Base-by-base conservation (phyloP, 2,888 invertebrate species). In the Punctoribates punctum region DNA sequence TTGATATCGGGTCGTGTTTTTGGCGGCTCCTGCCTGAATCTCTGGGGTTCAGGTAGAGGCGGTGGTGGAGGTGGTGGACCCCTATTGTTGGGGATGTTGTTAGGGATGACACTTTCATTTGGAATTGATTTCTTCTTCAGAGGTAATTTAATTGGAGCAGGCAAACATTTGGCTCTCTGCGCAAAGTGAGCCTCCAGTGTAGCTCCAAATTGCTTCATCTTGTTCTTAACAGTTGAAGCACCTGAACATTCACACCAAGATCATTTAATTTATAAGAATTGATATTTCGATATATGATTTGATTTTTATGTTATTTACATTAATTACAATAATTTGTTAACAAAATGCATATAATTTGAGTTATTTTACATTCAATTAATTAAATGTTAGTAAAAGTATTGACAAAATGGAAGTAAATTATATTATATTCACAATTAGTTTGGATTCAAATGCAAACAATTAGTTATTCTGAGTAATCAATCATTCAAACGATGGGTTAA, bases 141-240 rank as follows among this genome's bases (percentile, higher is more conserved):
- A 6, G 76, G 76, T 27, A 76, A 48, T 48, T 73, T 73, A 13
- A 76, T 62, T 20, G 73, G 60, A 34, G 73, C 42, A 34, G 3
- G 17, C 23, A 62, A 38, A 42, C 29, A 48, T 65, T 73, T 54
- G 34, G 73, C 48, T 48, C 76, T 73, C 46, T 73, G 29, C 9
- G 57, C 73, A 60, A 60, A 76, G 20, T 73, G 73, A 2, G 73
- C 57, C 25, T 76, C 46, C 62, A 76, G 38, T 65, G 54, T 57
- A 5, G 76, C 57, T 8, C 77, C 77, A 62, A 78, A 78, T 57
- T 60, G 15, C 48, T 75, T 70, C 70, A 77, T n/a, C 46, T 74
- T 73, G 51, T 75, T 77, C 38, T 78, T 78, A 25, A 78, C 72
- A 54, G 48, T 78, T 6, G 72, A 62, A n/a, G 72, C 67, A n/a